Base-by-base conservation (phyloP, 2,888 invertebrate genomes). In the Lampropteryx suffumata region DNA sequence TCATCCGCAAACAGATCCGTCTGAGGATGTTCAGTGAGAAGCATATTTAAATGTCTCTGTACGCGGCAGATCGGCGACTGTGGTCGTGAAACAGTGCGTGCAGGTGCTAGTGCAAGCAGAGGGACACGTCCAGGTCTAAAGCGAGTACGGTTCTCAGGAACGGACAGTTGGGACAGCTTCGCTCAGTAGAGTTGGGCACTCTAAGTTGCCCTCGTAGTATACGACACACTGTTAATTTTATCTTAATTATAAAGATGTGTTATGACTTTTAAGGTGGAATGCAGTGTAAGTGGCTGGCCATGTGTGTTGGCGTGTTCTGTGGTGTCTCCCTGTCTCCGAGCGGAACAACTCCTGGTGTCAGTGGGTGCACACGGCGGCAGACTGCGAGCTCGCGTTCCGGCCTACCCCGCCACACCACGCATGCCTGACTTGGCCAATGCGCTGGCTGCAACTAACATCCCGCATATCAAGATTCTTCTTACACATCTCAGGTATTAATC, bases 331-430 rank as follows among this genome's bases (percentile, higher is more conserved):
- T 98, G 97, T 78, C 91, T 98, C 70, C 92, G 97, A 60, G 98
- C 98, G 0, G 98, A 99, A 80, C 96, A 97, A 79, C 92, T 99
- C 59, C 92, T 98, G 50, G 95, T 99, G 50, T 96, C 98, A 17
- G 97, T 99, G 41, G 98, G 98, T 79, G 97, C 98, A 26, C 98
- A 98, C 82, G 97, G 97, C 5, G 99, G 99, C 0, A 94, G 96
- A 85, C 92, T 97, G 66, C 95, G 97, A 59, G 96, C 97, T 63
- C 97, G 98, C 71, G 96, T 98, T 34, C 97, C 97, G 7, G 97
- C 97, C 72, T 97, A 97, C 84, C 94, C 96, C 61, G 92, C 91
- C 59, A 95, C 96, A 50, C 95, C 95, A 24, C 91, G 94, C 58
- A 94, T 96, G 67, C 92, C 93, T 1, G 98, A 98, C 52, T 92